Base-by-base conservation (phyloP, 2,797 vertebrate species). In the Oreochromis mossambicus region DNA sequence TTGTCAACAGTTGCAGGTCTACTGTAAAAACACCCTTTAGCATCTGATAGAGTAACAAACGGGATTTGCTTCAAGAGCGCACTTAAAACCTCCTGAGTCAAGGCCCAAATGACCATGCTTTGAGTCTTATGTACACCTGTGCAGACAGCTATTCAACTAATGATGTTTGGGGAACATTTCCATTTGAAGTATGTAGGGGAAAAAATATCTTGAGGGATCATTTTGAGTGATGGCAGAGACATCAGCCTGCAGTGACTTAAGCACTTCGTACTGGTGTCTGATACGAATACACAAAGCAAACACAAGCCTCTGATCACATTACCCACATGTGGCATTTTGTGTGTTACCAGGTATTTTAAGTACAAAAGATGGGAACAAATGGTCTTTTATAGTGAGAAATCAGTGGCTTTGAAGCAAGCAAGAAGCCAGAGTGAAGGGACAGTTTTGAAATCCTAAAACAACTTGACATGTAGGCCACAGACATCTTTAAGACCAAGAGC, bases 11-110 rank as follows among this genome's bases (percentile, higher is more conserved):
- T 54, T 81, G 90, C 80, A 84, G 79, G 43, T 63, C 52, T 79
- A 89, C 91, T 88, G 88, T 90, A 86, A 90, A 92, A 95, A 88
- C 89, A 91, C 2, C 79, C 83, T 84, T 87, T 70, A 81, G 78
- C 11, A 48, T 79, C 29, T 56, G 36, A 83, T 43, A n/a, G 7
- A 7, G 68, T 26, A 78, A 90, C 87, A 83, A 90, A 82, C 55
- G 52, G 83, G 81, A 86, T 83, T 83, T 77, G 36, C 85, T 79
- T 87, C 26, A 75, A 88, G 85, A 80, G 82, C 1, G 24, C 80
- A 86, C 87, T 92, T 85, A 82, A 83, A 88, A 82, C 52, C 83
- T 41, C 26, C 43, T 13, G 14, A 88, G 87, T 66, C 52, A 6
- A 70, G 77, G 83, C 88, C 92, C 82, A 63, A 54, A 83, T 84